A percentile compares a stretch with the other conserved stretches of the same genome.
phyloP scores from a whole-genome alignment of 2,797 vertebrate species.

The Danio albolineatus region DNA sequence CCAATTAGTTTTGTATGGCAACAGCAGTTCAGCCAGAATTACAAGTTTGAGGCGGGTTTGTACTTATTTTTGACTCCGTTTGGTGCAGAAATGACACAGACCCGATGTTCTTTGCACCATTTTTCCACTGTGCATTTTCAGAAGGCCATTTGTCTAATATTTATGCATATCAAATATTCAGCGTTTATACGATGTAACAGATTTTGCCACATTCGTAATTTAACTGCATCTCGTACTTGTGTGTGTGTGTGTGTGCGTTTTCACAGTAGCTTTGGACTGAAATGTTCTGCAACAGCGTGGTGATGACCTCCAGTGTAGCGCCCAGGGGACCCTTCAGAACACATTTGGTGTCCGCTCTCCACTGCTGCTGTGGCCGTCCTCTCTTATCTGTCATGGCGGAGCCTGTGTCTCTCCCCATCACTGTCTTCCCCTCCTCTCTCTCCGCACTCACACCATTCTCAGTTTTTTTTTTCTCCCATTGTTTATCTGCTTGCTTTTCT shows the following conservation, averaged over 20 bases:
- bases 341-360: constrained; percentile 78
- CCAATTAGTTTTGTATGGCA: neutral
- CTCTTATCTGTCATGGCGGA: constrained; percentile 77
- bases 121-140: constrained; percentile 56
- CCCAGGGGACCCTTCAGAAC: constrained; percentile 83
- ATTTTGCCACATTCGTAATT: constrained; percentile 22
- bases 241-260: constrained; percentile 26
- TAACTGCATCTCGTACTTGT: constrained; percentile 1
- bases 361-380: constrained; percentile 76
- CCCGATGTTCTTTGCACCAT: neutral
- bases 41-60: neutral
- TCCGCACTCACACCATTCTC: constrained; percentile 29
- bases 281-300: constrained; percentile 70
- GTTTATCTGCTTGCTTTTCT: neutral
- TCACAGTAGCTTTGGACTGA: constrained; percentile 17
- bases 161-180: constrained; percentile 6
- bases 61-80: neutral
- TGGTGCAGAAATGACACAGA: neutral
- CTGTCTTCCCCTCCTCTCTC: constrained; percentile 63
- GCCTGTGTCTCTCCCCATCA: constrained; percentile 76
- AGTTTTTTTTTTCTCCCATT: constrained; percentile 26
- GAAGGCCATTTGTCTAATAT: constrained; percentile 40
- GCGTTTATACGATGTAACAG: constrained; percentile 48
- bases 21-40: neutral
- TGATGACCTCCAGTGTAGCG: constrained; percentile 77